These are phyloP conservation scores for Myotis yumanensis DNA, from an alignment of 2,113 vertebrate species.

Conservation along the genomic window DNA sequence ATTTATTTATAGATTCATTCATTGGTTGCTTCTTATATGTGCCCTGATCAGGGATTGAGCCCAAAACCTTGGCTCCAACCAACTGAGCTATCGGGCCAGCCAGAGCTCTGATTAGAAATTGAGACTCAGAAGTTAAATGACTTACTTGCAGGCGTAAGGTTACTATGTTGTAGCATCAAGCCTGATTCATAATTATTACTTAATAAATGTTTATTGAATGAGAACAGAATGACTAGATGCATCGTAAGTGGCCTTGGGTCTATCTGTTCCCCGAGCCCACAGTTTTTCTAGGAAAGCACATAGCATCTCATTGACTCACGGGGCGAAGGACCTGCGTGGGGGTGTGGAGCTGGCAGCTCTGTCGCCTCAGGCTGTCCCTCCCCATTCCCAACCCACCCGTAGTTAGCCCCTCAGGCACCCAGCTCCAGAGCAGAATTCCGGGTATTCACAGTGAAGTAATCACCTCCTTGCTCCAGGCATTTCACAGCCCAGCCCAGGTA, in stretches of 20 bases:
- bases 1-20: not conserved
- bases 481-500: not conserved
- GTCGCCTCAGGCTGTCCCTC: not conserved
- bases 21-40: not conserved
- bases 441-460: not conserved
- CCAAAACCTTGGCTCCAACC: not conserved
- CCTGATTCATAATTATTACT: not conserved
- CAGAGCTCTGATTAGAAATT: not conserved
- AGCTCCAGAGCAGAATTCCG: not conserved
- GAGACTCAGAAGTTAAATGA: not conserved
- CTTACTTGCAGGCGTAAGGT: not conserved
- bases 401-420: not conserved
- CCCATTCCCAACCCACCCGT: not conserved
- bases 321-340: not conserved
- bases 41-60: not conserved
- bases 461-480: not conserved
- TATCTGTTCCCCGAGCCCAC: not conserved
- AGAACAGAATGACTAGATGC: not conserved
- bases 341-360: not conserved
- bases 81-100: not conserved
- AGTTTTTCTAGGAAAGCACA: not conserved
- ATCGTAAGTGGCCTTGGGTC: not conserved
- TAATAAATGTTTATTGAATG: not conserved
- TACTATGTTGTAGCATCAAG: not conserved
- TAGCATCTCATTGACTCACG: not conserved